phyloP scores from a whole-genome alignment of 2,113 vertebrate species.

The Bambusicola thoracicus region DNA sequence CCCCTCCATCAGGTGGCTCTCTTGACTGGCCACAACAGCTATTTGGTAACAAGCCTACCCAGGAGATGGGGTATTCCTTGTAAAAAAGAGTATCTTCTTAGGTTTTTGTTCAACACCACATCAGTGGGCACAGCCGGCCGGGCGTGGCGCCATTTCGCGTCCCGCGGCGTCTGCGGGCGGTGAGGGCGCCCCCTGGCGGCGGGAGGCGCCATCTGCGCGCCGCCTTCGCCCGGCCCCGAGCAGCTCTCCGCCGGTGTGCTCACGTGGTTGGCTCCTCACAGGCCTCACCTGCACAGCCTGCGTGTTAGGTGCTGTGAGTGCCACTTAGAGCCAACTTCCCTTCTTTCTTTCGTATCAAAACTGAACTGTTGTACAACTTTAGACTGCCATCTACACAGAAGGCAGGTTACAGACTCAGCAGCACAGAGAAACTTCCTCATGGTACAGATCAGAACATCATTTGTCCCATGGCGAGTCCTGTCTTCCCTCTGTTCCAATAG shows the following conservation, averaged over 20 bases:
- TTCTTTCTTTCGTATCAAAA: not conserved
- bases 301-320: not conserved
- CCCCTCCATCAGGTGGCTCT: not conserved
- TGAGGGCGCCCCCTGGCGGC: too few relatives aligned
- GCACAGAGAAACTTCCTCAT: not conserved
- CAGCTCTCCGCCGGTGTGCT: too few relatives aligned
- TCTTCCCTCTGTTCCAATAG: rapidly evolving
- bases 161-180: too few relatives aligned
- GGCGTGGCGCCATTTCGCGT: too few relatives aligned
- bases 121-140: too few relatives aligned
- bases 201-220: too few relatives aligned
- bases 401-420: not conserved
- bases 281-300: not conserved
- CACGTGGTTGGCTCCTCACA: not conserved
- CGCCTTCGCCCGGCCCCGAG: too few relatives aligned
- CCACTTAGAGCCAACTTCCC: not conserved
- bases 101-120: not conserved
- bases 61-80: not conserved
- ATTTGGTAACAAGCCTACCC: not conserved
- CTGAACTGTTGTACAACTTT: rapidly evolving
- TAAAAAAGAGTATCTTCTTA: not conserved
- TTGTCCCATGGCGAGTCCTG: not conserved
- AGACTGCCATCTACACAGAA: not conserved
- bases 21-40: rapidly evolving
- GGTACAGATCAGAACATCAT: not conserved